phyloP scores from a whole-genome alignment of 2,797 vertebrate species.

The Melopsittacus undulatus region DNA sequence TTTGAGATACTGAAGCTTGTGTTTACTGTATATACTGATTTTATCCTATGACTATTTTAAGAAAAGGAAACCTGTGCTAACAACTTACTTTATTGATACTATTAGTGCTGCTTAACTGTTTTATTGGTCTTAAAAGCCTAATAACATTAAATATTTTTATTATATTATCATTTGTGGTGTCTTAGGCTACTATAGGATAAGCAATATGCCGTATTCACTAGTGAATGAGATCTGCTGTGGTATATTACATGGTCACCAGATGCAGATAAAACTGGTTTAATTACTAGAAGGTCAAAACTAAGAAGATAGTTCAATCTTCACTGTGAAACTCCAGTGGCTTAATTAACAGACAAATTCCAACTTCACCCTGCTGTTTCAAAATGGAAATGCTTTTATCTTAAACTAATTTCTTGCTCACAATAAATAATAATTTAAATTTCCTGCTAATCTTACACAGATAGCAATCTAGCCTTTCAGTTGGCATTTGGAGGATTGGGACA shows the following conservation, averaged over 20 bases:
- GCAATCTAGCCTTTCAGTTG: conserved; percentile 45
- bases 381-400: conserved; percentile 44
- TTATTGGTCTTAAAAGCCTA: neutral
- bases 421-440: conserved; percentile 61
- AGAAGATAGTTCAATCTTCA: conserved; percentile 15
- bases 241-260: neutral
- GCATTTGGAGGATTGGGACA: conserved; percentile 37
- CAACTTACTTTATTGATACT: neutral
- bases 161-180: neutral
- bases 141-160: neutral
- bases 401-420: conserved; percentile 31
- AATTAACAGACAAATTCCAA: conserved; percentile 41
- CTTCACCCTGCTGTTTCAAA: conserved; percentile 40
- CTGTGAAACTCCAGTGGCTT: neutral
- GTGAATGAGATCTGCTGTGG: neutral
- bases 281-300: conserved; percentile 30
- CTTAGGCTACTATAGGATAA: neutral
- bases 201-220: neutral
- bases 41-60: neutral
- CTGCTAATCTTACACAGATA: conserved; percentile 16
- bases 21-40: conserved; percentile 1
- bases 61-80: neutral
- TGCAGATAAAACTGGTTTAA: neutral
- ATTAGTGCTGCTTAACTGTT: neutral
- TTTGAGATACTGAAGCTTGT: neutral